A percentile compares a stretch with the other conserved stretches of the same genome.
These are phyloP conservation scores for Hypolimnas misippus DNA, from an alignment of 2,888 invertebrate species.

Conservation along the genomic window DNA sequence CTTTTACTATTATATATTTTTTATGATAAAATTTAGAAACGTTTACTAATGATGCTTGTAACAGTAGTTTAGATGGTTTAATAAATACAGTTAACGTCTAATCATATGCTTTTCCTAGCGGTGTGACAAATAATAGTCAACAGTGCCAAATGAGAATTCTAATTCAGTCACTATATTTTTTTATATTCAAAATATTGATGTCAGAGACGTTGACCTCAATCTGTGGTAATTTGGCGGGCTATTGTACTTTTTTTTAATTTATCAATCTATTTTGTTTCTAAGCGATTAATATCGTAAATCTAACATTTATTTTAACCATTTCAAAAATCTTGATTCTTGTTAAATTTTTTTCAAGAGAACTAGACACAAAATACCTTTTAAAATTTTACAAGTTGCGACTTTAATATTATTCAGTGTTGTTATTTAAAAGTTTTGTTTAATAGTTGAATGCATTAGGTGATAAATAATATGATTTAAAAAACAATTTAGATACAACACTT, in stretches of 20 bases:
- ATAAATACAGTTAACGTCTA: background rate
- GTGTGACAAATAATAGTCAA: constrained; percentile 24
- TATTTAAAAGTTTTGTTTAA: background rate
- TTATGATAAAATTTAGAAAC: background rate
- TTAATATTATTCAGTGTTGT: background rate
- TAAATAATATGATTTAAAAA: background rate
- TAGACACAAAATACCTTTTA: too few relatives aligned
- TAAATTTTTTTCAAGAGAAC: too few relatives aligned
- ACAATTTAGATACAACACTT: background rate
- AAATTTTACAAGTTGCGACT: background rate
- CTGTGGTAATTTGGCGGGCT: constrained; percentile 4
- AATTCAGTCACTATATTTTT: constrained; percentile 38
- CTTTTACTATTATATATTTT: too few relatives aligned
- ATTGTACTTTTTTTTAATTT: constrained; percentile 13
- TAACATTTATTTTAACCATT: background rate
- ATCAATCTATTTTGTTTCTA: background rate
- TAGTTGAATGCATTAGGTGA: background rate
- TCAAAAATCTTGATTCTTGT: too few relatives aligned
- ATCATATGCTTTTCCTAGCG: constrained; percentile 12
- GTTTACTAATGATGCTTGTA: background rate
- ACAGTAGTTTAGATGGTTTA: background rate
- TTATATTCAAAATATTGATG: constrained; percentile 29
- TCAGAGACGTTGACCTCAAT: constrained; percentile 28
- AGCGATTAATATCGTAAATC: too few relatives aligned
- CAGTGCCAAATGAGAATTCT: constrained; percentile 35